phyloP scores from a whole-genome alignment of 2,797 vertebrate genomes.

The Microchirus variegatus region DNA sequence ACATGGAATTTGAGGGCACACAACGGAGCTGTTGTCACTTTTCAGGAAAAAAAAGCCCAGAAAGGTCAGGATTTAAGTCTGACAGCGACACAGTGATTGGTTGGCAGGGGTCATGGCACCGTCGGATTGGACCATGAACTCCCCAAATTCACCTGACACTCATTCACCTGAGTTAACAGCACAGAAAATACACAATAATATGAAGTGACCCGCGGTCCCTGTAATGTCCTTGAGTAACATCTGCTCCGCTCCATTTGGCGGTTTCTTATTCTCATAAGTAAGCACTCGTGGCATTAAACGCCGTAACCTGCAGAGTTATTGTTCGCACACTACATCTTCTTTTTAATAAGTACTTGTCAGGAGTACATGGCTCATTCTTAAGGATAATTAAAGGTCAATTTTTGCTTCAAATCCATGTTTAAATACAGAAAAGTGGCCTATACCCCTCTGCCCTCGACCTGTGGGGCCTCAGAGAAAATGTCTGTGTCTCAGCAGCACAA shows the following conservation, averaged over 20 bases:
- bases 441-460: constrained; percentile 36
- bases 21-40: not conserved
- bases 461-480: constrained; percentile 39
- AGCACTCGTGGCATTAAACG: too few relatives aligned
- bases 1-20: constrained; percentile 2
- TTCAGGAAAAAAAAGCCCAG: constrained; percentile 8
- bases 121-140: constrained; percentile 1
- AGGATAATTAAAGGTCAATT: constrained; percentile 30
- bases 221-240: too few relatives aligned
- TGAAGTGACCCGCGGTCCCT: too few relatives aligned
- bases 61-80: constrained; percentile 11
- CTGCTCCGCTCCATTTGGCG: too few relatives aligned
- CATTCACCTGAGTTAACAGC: not conserved
- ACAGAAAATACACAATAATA: constrained; percentile 4
- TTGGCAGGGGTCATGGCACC: constrained; percentile 12
- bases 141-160: constrained; percentile 7
- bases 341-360: constrained; percentile 30
- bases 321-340: constrained; percentile 20
- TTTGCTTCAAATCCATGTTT: constrained; percentile 29
- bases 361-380: not conserved
- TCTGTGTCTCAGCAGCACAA: constrained; percentile 38
- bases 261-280: too few relatives aligned
- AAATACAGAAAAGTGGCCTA: constrained; percentile 22
- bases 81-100: constrained; percentile 28
- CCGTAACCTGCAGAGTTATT: not conserved